A percentile compares a stretch with the other conserved stretches of the same genome.
These are phyloP conservation scores for Sylvia borin DNA, from an alignment of 2,797 vertebrate species.

Conservation along the genomic window DNA sequence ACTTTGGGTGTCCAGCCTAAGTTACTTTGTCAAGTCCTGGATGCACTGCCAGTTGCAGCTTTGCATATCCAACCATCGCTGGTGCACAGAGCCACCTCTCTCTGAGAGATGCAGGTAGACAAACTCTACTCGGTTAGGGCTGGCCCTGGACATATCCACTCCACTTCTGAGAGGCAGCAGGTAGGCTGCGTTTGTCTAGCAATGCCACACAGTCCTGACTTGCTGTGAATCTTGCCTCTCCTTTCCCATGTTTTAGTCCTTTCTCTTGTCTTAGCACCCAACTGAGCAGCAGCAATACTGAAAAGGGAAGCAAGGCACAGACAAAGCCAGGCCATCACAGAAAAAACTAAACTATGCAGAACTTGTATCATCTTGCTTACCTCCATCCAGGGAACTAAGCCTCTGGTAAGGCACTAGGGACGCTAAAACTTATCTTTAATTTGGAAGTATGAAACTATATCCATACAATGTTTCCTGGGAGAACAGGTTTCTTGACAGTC, in stretches of 20 bases:
- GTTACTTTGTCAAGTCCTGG: neutral
- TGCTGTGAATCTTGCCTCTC: neutral
- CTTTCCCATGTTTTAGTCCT: neutral
- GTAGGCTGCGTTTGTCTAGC: neutral
- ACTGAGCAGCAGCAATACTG: neutral
- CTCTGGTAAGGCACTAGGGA: neutral
- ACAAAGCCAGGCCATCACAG: neutral
- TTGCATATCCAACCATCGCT: accelerated
- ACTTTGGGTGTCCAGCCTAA: neutral
- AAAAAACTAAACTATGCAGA: neutral
- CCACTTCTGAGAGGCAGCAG: neutral
- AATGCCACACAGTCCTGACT: neutral
- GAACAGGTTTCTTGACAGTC: neutral
- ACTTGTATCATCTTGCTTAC: neutral
- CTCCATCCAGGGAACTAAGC: neutral
- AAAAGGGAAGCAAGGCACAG: neutral
- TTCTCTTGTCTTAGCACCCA: neutral
- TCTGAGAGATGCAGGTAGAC: neutral
- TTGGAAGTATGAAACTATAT: neutral
- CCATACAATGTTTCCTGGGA: neutral
- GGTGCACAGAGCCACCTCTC: neutral
- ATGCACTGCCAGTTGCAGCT: neutral
- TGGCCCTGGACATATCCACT: neutral
- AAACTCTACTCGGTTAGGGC: neutral
- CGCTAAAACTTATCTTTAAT: neutral